A percentile compares a stretch with the other conserved stretches of the same genome.
phyloP scores from a whole-genome alignment of 2,888 invertebrate species.

The Plebejus argus region DNA sequence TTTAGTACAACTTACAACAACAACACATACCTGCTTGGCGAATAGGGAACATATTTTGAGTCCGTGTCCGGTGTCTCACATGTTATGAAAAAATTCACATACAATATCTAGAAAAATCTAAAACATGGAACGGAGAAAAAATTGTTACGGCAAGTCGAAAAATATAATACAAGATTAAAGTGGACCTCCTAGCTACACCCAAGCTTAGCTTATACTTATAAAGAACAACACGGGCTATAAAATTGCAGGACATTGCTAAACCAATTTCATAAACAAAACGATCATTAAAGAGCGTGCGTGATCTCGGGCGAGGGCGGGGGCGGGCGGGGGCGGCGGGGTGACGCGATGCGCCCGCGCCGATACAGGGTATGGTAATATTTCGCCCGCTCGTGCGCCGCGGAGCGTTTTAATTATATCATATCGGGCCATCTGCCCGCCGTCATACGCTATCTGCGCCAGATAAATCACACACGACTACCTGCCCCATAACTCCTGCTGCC shows the following conservation, averaged over 20 bases:
- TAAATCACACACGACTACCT: constrained; percentile 33
- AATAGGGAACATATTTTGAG: too few species aligned
- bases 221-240: neutral
- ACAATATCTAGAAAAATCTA: too few species aligned
- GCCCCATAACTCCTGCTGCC: constrained; percentile 29
- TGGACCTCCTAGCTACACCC: neutral
- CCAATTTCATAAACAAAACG: constrained; percentile 18
- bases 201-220: neutral
- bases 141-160: neutral
- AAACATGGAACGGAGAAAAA: too few species aligned
- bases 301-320: constrained; percentile 6
- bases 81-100: too few species aligned
- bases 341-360: constrained; percentile 43
- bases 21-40: too few species aligned
- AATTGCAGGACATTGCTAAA: constrained; percentile 22
- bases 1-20: too few species aligned
- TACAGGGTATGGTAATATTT: constrained; percentile 70
- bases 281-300: constrained; percentile 23
- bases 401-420: constrained; percentile 71
- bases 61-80: too few species aligned
- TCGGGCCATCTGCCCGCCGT: constrained; percentile 46
- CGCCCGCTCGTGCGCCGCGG: constrained; percentile 65
- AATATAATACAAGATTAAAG: neutral
- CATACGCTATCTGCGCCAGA: constrained; percentile 35
- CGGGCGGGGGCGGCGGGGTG: constrained; percentile 38